phyloP scores from a whole-genome alignment of 2,797 vertebrate species.

The Ctenochaetus hawaiiensis region DNA sequence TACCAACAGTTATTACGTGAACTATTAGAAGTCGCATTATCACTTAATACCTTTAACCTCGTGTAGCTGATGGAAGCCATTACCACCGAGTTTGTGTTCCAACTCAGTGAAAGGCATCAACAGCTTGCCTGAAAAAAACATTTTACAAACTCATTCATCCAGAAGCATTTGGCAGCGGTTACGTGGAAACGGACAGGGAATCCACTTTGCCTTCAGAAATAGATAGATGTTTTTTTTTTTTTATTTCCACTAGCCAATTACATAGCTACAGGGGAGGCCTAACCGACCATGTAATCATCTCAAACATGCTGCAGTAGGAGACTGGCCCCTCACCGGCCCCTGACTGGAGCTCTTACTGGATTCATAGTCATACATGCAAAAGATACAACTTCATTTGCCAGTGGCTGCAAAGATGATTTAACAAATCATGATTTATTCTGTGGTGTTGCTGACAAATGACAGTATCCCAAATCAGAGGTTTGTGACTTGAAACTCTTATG shows the following conservation, averaged over 20 bases:
- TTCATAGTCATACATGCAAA: slow-evolving; percentile 41
- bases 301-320: slow-evolving; percentile 65
- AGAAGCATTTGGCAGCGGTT: slow-evolving; percentile 44
- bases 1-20: background rate
- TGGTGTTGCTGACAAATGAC: slow-evolving; percentile 16
- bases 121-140: slow-evolving; percentile 43
- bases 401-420: slow-evolving; percentile 10
- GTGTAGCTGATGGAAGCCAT: slow-evolving; percentile 28
- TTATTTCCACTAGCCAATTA: slow-evolving; percentile 60
- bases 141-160: slow-evolving; percentile 57
- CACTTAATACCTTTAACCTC: background rate
- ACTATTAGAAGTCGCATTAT: slow-evolving; percentile 11
- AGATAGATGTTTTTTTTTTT: slow-evolving; percentile 29
- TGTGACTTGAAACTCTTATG: slow-evolving; percentile 1
- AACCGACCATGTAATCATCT: slow-evolving; percentile 72
- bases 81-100: slow-evolving; percentile 6
- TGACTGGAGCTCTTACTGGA: slow-evolving; percentile 39
- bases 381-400: slow-evolving; percentile 39
- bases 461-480: background rate
- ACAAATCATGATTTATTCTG: slow-evolving; percentile 26
- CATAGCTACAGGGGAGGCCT: slow-evolving; percentile 55
- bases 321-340: slow-evolving; percentile 58
- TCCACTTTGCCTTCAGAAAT: slow-evolving; percentile 49
- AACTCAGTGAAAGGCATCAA: slow-evolving; percentile 19
- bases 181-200: slow-evolving; percentile 39